phyloP scores from a whole-genome alignment of 2,797 vertebrate genomes.

The Gymnoscopelus braueri region DNA sequence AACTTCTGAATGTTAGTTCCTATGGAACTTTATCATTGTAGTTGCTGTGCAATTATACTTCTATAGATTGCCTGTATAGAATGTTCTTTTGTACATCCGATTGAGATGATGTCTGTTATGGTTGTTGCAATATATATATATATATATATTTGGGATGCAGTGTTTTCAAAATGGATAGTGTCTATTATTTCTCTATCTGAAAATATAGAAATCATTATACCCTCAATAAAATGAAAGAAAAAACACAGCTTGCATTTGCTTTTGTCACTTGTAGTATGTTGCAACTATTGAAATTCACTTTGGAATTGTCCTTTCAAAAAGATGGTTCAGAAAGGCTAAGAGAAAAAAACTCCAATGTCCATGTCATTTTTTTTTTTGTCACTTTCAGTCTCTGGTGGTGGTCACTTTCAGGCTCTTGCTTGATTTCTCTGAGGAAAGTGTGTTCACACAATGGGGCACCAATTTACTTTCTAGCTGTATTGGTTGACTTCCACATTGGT shows the following conservation, averaged over 20 bases:
- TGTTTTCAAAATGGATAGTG: not conserved
- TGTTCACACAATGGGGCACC: too few species aligned
- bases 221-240: slow-evolving; percentile 8
- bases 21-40: slow-evolving; percentile 60
- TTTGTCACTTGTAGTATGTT: not conserved
- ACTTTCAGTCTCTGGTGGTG: not conserved
- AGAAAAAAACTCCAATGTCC: not conserved
- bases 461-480: too few species aligned
- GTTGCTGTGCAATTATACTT: slow-evolving; percentile 39
- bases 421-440: too few species aligned
- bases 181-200: not conserved
- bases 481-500: too few species aligned
- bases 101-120: slow-evolving; percentile 45
- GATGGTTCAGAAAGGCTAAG: not conserved
- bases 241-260: not conserved
- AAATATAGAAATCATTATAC: not conserved
- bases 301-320: not conserved
- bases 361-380: slow-evolving; percentile 1
- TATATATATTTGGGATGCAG: slow-evolving; percentile 1
- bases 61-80: slow-evolving; percentile 21
- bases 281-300: not conserved
- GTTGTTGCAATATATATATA: slow-evolving; percentile 3
- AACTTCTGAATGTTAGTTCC: slow-evolving; percentile 65
- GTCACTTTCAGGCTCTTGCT: too few species aligned
- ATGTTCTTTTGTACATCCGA: slow-evolving; percentile 56